Conservation (phyloP, 2,888 invertebrate genomes). For the Brenthis ino region DNA sequence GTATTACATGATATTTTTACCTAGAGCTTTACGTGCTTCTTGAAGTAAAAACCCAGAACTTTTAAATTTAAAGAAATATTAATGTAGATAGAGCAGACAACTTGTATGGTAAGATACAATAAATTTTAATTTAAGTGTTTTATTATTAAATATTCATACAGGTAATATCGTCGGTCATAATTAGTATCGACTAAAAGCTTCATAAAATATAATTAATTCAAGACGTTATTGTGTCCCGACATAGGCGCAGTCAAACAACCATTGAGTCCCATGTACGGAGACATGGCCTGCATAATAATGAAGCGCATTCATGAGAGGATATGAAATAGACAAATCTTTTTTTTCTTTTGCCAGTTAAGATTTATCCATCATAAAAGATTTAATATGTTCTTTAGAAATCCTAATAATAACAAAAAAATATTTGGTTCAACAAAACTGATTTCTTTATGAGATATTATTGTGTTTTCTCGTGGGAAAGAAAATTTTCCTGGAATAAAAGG, state of each 20-base stretch:
- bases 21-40: too few species aligned
- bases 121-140: too few species aligned
- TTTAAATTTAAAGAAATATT: too few species aligned
- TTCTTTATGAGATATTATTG: too few species aligned
- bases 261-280: constrained; percentile 24
- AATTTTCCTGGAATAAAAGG: too few species aligned
- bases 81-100: too few species aligned
- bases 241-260: constrained; percentile 30
- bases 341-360: constrained; percentile 21
- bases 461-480: too few species aligned
- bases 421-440: too few species aligned
- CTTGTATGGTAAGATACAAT: too few species aligned
- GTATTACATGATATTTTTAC: too few species aligned
- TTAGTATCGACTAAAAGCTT: constrained; percentile 15
- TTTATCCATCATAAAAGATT: constrained; percentile 19
- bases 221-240: constrained; percentile 30
- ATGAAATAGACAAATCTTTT: constrained; percentile 36
- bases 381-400: not conserved
- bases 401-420: too few species aligned
- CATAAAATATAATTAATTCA: constrained; percentile 34
- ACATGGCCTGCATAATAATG: constrained; percentile 39
- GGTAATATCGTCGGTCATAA: not conserved
- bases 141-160: not conserved
- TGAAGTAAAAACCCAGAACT: too few species aligned
- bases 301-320: constrained; percentile 39